Evolutionary conservation across 1,140 invertebrate genomes (phyloP), one percentile per base, ranked within the genome.

Genomic region (Drosophila kanapiae): DNA sequence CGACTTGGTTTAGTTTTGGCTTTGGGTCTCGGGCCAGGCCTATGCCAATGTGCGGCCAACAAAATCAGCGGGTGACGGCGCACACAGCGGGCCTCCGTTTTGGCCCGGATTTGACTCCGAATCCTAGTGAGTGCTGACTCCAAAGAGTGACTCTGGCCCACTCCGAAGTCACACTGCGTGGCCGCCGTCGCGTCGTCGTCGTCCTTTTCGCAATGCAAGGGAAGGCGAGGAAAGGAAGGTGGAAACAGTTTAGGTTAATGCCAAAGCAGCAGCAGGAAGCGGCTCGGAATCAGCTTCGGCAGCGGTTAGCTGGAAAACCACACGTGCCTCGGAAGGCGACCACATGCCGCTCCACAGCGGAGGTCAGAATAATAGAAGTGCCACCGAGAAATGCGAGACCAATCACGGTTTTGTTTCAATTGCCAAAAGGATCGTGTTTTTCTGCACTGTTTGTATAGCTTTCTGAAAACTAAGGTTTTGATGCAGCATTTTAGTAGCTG

Each of bases 211-310:
- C 35, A 37, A 11, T 23, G 42, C 63, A 18, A 9, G 31, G 23
- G 27, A 43, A 13, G 38, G 53, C 35, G 23, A 18, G 37, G 13
- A 35, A 16, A 56, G 70, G 78, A 76, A 88, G 85, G 85, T 85
- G 86, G 85, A 90, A 85, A 90, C 85, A 91, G 85, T 90, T 90
- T 90, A 90, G 85, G 80, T 90, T 85, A 90, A 90, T 90, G 68
- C 80, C 80, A 80, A 67, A 71, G 45, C 61, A 60, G 82, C 82
- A 85, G 85, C 80, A 80, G 80, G 80, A 74, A 78, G 69, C 59
- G 62, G 48, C 42, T 47, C 62, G 72, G 67, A 62, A 58, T 35
- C 58, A 58, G 64, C 70, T 29, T 23, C 29, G 42, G 45, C 67
- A 69, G 83, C 71, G 72, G 74, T 91, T 91, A 91, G 60, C 85